These are phyloP conservation scores for Grammomys surdaster DNA, from an alignment of 2,113 vertebrate species.

Conservation along the genomic window DNA sequence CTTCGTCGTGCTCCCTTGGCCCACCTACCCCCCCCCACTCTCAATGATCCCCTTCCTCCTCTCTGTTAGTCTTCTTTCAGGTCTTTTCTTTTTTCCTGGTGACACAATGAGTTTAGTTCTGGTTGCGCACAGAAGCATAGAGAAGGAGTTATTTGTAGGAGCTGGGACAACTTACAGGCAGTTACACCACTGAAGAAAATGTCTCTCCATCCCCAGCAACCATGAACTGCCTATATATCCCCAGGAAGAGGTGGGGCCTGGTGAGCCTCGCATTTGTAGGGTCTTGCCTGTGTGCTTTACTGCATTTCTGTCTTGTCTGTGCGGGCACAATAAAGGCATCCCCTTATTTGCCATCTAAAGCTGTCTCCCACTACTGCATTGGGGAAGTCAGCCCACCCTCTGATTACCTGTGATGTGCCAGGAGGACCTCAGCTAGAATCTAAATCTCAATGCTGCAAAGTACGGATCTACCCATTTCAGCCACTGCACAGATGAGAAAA, in stretches of 20 bases:
- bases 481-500: conserved; percentile 26
- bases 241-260: not conserved
- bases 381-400: not conserved
- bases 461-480: not conserved
- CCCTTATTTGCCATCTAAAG: not conserved
- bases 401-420: too few relatives aligned
- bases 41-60: not conserved
- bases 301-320: not conserved
- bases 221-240: not conserved
- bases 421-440: not conserved
- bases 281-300: not conserved
- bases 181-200: not conserved
- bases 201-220: not conserved
- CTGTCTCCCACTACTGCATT: not conserved
- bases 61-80: not conserved
- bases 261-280: not conserved
- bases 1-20: not conserved
- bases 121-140: not conserved
- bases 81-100: not conserved
- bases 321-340: not conserved
- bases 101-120: too few relatives aligned
- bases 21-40: not conserved
- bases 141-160: not conserved
- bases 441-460: not conserved
- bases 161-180: not conserved